Evolutionary conservation across 2,113 vertebrate genomes (phyloP).

Genomic region (Vidua chalybeata): DNA sequence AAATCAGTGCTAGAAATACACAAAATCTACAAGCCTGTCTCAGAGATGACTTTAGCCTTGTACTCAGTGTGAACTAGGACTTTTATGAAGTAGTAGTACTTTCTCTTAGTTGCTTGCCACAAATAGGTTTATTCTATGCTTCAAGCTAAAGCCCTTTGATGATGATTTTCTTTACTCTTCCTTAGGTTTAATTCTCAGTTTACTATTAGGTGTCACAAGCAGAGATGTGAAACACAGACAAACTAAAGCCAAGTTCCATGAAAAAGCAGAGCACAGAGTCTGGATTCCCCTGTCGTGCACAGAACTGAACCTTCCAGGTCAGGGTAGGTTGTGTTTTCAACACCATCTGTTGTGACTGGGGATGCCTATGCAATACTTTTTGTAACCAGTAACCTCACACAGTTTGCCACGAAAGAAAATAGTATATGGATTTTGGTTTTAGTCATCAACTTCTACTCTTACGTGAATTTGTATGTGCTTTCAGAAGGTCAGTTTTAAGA

Average conservation of each 20-base stretch:
- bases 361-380: neutral
- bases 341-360: constrained; percentile 39
- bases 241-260: neutral
- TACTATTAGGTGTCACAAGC: neutral
- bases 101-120: neutral
- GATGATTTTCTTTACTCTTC: neutral
- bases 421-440: neutral
- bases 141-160: neutral
- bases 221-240: neutral
- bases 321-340: neutral
- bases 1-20: neutral
- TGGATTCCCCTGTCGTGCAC: neutral
- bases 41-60: neutral
- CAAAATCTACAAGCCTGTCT: neutral
- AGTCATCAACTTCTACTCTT: neutral
- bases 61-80: neutral
- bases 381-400: neutral
- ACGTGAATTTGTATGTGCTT: neutral
- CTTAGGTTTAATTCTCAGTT: neutral
- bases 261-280: neutral
- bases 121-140: neutral
- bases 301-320: neutral
- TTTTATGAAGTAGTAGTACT: neutral
- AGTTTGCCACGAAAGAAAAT: neutral
- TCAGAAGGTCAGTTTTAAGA: neutral